Evolutionary conservation across 2,888 invertebrate species (phyloP), one percentile per base, ranked within the genome.

Genomic region (Mythimna albipuncta): DNA sequence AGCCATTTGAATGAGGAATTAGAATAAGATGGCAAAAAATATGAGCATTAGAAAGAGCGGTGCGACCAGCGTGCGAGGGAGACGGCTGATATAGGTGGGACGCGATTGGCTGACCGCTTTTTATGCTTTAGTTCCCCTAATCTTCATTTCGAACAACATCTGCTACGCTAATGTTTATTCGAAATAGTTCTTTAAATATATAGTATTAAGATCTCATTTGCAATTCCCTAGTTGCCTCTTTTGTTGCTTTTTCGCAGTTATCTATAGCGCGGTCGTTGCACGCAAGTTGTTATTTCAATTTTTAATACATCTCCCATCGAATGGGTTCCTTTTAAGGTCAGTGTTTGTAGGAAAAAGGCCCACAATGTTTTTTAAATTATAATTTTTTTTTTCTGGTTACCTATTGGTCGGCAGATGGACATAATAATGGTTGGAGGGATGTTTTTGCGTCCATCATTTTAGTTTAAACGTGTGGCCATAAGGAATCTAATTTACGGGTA

Each of bases 61-160:
- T 87, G 88, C 88, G 88, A 88, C 85, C 88, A 84, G 69, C 71
- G 93, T 72, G 89, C 76, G 93, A 96, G 86, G 88, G 90, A 89
- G 94, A 95, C 87, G 82, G 89, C 83, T 81, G 85, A 92, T 83
- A 85, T 88, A 72, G 83, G 85, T 84, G 89, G 85, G 78, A 85
- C 87, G 89, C 90, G 86, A 96, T 96, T 96, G 96, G 96, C 93
- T 94, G 95, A 94, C 94, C 93, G 91, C 92, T 95, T 96, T 96
- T 96, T 96, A 96, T 96, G 94, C 92, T 87, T 95, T 95, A 95
- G 94, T 95, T 96, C 96, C 96, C 96, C 96, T 96, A 96, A 96
- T 96, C 95, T 96, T 95, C 91, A 92, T 94, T 95, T 94, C 92
- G 93, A 93, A 92, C 91, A 94, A 94, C 96, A 96, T 95, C 95